Conservation (phyloP, 2,797 vertebrate species). For the Bucorvus abyssinicus region DNA sequence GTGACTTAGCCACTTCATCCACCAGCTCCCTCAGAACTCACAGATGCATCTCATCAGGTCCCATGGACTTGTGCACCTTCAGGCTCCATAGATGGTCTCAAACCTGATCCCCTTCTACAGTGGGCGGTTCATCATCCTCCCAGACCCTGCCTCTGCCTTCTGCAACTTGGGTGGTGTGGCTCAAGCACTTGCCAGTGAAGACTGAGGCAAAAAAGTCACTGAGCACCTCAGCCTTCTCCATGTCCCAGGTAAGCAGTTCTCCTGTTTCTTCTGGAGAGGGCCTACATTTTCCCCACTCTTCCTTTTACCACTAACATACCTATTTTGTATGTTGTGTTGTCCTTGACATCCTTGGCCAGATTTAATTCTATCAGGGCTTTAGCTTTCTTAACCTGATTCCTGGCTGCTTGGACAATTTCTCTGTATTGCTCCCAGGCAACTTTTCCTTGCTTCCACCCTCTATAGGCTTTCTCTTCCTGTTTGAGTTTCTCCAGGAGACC, state of each 20-base stretch:
- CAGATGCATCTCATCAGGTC: neutral
- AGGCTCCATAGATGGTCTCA: neutral
- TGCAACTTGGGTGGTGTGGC: neutral
- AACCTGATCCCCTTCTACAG: neutral
- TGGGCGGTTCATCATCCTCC: neutral
- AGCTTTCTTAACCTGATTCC: neutral
- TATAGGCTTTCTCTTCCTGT: neutral
- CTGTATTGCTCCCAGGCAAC: neutral
- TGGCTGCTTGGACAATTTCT: neutral
- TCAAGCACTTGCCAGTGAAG: neutral
- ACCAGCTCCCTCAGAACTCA: neutral
- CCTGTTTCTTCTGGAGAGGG: neutral
- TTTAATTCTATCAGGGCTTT: neutral
- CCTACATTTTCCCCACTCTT: neutral
- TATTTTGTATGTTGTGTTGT: neutral
- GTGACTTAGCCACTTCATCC: neutral
- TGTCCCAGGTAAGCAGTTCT: neutral
- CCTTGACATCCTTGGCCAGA: neutral
- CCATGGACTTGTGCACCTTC: neutral
- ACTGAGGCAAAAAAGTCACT: neutral
- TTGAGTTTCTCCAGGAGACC: neutral
- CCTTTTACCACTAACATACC: neutral
- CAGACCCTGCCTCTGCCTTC: neutral
- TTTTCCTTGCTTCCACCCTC: too few species aligned
- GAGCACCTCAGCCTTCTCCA: neutral